A percentile compares a stretch with the other conserved stretches of the same genome.
phyloP scores from a whole-genome alignment of 2,113 vertebrate genomes.

The Anarhynchus alexandrinus region DNA sequence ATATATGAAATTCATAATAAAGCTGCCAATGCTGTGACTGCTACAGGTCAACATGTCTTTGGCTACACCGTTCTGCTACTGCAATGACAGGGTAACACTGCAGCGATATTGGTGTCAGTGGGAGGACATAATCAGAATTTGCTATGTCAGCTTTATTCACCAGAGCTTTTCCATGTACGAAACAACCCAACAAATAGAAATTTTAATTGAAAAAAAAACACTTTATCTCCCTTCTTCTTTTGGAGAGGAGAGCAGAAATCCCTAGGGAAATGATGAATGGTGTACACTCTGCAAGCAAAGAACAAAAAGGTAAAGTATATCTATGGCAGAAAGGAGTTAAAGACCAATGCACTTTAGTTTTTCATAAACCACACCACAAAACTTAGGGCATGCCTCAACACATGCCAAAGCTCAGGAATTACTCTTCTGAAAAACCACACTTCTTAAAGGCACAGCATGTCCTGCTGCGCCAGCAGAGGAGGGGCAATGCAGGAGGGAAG shows the following conservation, averaged over 20 bases:
- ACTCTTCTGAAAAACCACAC: neutral
- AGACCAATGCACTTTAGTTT: neutral
- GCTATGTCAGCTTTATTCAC: neutral
- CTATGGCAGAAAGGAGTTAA: slow-evolving; percentile 1
- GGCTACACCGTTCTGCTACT: neutral
- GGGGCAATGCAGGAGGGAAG: neutral
- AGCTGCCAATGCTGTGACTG: neutral
- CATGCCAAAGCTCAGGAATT: slow-evolving; percentile 26
- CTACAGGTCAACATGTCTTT: neutral
- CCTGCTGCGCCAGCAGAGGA: neutral
- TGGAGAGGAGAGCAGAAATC: neutral
- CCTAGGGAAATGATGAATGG: neutral
- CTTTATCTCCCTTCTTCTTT: neutral
- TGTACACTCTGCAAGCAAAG: neutral
- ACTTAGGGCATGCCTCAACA: slow-evolving; percentile 29
- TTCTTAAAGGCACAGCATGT: slow-evolving; percentile 33
- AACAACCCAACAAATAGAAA: neutral
- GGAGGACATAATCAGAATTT: neutral
- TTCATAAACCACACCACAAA: neutral
- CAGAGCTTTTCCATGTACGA: neutral
- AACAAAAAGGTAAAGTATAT: neutral
- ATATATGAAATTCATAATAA: neutral
- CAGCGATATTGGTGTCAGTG: neutral
- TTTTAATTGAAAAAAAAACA: neutral
- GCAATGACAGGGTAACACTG: neutral